Base-by-base conservation (phyloP, 2,888 invertebrate genomes). In the Oxystoma pomonae region DNA sequence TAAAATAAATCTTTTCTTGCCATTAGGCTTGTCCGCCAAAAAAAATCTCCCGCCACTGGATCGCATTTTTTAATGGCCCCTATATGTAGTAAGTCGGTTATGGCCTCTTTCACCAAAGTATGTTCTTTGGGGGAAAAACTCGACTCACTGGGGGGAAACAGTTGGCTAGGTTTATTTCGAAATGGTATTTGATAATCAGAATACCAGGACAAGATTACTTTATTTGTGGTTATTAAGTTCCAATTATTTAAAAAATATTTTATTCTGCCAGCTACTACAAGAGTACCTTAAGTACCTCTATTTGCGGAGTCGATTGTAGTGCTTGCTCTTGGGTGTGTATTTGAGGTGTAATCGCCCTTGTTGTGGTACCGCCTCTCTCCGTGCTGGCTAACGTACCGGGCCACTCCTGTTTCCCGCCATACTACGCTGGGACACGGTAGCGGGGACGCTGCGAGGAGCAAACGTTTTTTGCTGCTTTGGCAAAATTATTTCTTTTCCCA, bases 191-290 rank as follows among this genome's bases (percentile, higher is more conserved):
- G 20, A 20, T 60, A 60, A 18, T 55, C n/a, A n/a, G n/a, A n/a
- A n/a, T n/a, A n/a, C n/a, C n/a, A n/a, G n/a, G n/a, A n/a, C n/a
- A n/a, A n/a, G n/a, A n/a, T n/a, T n/a, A n/a, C n/a, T n/a, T n/a
- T n/a, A n/a, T n/a, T 16, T 22, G 61, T 61, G 61, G 55, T 35
- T 9, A 56, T 57, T 57, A n/a, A n/a, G n/a, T 57, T 16, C 61
- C 61, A 61, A 56, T 61, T 21, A 61, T 22, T 61, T 57, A 61
- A 55, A 60, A 55, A 60, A 1, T 53, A 2, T 21, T 55, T 60
- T 53, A 60, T 17, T 16, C 60, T 60, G 52, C 60, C 60, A 56
- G 60, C 60, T 60, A 56, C n/a, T n/a, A n/a, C n/a, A n/a, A n/a
- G n/a, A n/a, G n/a, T n/a, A n/a, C n/a, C n/a, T n/a, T n/a, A n/a